Evolutionary conservation across 1,140 invertebrate genomes (phyloP), one percentile per base, ranked within the genome.

Genomic region (Bombus haemorrhoidalis): DNA sequence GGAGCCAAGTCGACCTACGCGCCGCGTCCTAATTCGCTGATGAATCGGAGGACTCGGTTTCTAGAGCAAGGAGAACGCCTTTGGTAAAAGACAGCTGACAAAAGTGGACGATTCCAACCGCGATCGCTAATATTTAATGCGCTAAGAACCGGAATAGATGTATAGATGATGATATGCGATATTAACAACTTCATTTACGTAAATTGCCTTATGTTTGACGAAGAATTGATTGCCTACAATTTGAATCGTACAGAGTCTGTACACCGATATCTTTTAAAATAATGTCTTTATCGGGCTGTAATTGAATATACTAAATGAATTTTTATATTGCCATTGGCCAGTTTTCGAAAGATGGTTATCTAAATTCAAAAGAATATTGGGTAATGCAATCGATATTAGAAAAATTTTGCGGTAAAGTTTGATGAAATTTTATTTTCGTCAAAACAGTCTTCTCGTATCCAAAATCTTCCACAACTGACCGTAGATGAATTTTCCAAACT

Each of bases 11-110:
- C 57, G 74, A 57, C 66, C 76, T 47, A 53, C 43, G 39, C 74
- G 85, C 81, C 89, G 86, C 85, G 91, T 92, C 86, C 92, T 91
- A 92, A 93, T 93, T 94, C 91, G 71, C 90, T 92, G 92, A 93
- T 90, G 86, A 92, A 87, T 75, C 82, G 71, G 59, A 89, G 81
- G 73, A 87, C 81, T 90, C 59, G 68, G 66, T 86, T 88, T 87
- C 81, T 87, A 34, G 85, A 88, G 81, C 85, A 88, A 81, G 71
- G 69, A 66, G 47, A 77, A 18, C 28, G 41, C 39, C 53, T 53
- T 32, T 47, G 66, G 28, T 62, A 72, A 37, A 79, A 28, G 66
- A 47, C 64, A 43, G n/a, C 37, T 18, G 64, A 6, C 53, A 37
- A 57, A 47, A 79, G 15, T 47, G 32, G 41, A 76, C 47, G 18